Evolutionary conservation across 2,113 vertebrate species (phyloP).

Genomic region (Ploceus nigricollis): DNA sequence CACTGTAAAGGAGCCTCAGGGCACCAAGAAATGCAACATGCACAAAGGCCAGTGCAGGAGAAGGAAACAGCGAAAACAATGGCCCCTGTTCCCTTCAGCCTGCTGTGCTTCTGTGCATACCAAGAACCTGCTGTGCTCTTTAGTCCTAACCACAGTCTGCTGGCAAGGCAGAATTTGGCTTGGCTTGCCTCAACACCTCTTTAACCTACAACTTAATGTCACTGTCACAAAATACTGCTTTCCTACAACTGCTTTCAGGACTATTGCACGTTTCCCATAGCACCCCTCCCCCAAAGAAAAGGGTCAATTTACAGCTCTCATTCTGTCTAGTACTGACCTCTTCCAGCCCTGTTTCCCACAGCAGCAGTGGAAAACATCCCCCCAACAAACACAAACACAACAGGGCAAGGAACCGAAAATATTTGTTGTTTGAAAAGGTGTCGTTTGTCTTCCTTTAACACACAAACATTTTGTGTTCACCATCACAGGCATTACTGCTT

Average conservation of each 20-base stretch:
- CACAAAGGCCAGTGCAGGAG: neutral
- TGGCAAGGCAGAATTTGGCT: neutral
- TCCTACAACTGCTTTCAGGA: neutral
- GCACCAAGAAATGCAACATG: neutral
- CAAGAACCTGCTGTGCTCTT: neutral
- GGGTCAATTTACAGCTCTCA: neutral
- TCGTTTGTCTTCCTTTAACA: neutral
- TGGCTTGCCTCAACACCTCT: neutral
- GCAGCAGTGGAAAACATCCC: neutral
- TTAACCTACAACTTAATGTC: neutral
- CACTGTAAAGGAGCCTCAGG: neutral
- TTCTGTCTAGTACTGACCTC: neutral
- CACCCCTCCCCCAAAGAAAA: neutral
- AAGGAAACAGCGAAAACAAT: neutral
- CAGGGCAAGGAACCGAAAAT: neutral
- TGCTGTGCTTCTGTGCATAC: neutral
- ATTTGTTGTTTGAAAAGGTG: neutral
- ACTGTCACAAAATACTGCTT: neutral
- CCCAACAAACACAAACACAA: neutral
- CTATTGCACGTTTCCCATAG: conserved; percentile 11
- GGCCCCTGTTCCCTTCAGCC: neutral
- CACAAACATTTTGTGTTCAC: neutral
- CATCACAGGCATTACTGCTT: neutral
- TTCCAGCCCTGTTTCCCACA: neutral
- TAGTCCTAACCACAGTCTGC: neutral